Base-by-base conservation (phyloP, 2,888 invertebrate species). In the Drosophila parthenogenetica region DNA sequence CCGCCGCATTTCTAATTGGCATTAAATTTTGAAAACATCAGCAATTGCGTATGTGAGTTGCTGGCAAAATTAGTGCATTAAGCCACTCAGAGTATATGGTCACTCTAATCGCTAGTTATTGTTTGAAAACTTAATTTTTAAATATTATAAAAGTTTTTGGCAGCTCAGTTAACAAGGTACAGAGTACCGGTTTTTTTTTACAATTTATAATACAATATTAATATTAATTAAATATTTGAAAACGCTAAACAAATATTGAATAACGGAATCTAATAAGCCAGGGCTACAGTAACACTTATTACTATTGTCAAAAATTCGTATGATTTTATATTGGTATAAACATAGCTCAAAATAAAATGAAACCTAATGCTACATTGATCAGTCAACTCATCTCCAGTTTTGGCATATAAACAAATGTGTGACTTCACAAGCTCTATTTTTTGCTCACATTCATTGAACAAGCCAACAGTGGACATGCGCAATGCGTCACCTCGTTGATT, bases 401-500 rank as follows among this genome's bases (percentile, higher is more conserved):
- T 5, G 4, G 3, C 11, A 37, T 37, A 25, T 37, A 32, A 46
- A 46, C 29, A 39, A 39, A 51, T 46, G 35, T 43, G 32, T 17
- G 35, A 63, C 70, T 65, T 65, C 75, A 59, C 43, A 37, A 19
- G 14, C 16, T 35, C 8, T 11, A 19, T n/a, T 40, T 46, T 29
- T 19, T 35, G 10, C 51, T 17, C 22, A 32, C 58, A 54, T 13
- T 39, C 13, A 11, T 46, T 63, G 58, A 16, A 32, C 14, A 42
- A 43, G 17, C 13, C 16, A 51, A n/a, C 37, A 50, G 17, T 17
- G 29, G 54, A 19, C 53, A 48, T 75, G 69, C 74, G 60, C 64
- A 53, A 29, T 61, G 51, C 37, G 62, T 42, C 29, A 78, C 64
- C 79, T 78, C 40, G 49, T 68, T 50, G 14, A 29, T 37, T 43